These are phyloP conservation scores for Drosophila santomea DNA, from an alignment of 1,140 invertebrate species.

Conservation along the genomic window DNA sequence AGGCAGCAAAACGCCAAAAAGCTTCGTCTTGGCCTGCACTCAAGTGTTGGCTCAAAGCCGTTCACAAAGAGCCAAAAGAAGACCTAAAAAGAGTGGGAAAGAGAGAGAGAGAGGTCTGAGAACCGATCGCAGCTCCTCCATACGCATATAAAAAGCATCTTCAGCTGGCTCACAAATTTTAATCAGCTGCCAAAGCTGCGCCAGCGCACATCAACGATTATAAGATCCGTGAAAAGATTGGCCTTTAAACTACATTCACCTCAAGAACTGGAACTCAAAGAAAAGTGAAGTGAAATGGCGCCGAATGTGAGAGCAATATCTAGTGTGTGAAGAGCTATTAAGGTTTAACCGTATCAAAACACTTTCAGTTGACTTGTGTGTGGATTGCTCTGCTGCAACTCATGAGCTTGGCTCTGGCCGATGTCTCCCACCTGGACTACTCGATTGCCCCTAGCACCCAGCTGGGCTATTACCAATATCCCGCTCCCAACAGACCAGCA, in stretches of 20 bases:
- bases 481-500: conserved; percentile 41
- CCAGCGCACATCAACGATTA: conserved; percentile 52
- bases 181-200: conserved; percentile 80
- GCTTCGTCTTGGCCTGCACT: conserved; percentile 42
- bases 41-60: conserved; percentile 27
- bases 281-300: conserved; percentile 33
- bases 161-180: conserved; percentile 79
- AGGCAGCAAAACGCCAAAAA: conserved; percentile 50
- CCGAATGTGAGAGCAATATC: conserved; percentile 29
- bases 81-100: conserved; percentile 6
- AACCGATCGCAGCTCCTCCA: conserved; percentile 38
- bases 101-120: conserved; percentile 25
- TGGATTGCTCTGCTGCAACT: conserved; percentile 30
- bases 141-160: conserved; percentile 84
- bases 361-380: conserved; percentile 31
- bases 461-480: conserved; percentile 74
- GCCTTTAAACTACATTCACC: neutral
- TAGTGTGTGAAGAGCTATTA: neutral
- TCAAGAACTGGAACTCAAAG: conserved; percentile 16
- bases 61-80: conserved; percentile 16
- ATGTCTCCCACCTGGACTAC: conserved; percentile 69
- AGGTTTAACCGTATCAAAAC: conserved; percentile 34
- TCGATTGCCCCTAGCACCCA: conserved; percentile 63
- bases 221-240: neutral
- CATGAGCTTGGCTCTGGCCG: conserved; percentile 22